These are phyloP conservation scores for Odobenus rosmarus DNA, from an alignment of 2,113 vertebrate species.

Conservation along the genomic window DNA sequence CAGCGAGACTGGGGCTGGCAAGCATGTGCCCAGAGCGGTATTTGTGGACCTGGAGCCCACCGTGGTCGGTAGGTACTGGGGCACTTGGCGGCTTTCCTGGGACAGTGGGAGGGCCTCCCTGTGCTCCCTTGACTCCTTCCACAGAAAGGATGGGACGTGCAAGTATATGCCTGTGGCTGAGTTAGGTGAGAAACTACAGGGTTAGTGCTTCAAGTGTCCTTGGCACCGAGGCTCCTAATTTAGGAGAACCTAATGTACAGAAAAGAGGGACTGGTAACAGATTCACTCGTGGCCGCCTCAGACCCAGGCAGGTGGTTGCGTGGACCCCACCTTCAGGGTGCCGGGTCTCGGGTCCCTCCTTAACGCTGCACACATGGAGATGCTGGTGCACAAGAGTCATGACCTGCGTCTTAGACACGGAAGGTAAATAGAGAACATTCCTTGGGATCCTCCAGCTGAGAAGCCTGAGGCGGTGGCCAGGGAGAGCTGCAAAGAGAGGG, in stretches of 20 bases:
- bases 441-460: neutral
- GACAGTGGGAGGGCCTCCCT: neutral
- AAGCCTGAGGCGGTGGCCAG: neutral
- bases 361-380: too few relatives aligned
- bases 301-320: neutral
- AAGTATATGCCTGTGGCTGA: accelerated
- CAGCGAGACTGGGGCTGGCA: conserved; percentile 93
- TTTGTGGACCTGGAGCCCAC: conserved; percentile 95
- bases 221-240: neutral
- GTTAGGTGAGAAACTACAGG: neutral
- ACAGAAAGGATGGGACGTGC: neutral
- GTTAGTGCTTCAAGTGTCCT: neutral
- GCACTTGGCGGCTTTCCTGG: neutral
- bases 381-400: neutral
- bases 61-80: conserved; percentile 88
- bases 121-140: neutral
- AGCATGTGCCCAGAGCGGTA: conserved; percentile 88
- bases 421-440: neutral
- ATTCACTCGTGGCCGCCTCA: neutral
- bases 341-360: accelerated
- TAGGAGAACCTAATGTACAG: neutral
- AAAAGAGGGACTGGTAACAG: neutral
- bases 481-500: neutral
- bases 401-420: neutral
- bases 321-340: neutral